phyloP scores from a whole-genome alignment of 2,797 vertebrate species.

The Hypotaenidia okinawae region DNA sequence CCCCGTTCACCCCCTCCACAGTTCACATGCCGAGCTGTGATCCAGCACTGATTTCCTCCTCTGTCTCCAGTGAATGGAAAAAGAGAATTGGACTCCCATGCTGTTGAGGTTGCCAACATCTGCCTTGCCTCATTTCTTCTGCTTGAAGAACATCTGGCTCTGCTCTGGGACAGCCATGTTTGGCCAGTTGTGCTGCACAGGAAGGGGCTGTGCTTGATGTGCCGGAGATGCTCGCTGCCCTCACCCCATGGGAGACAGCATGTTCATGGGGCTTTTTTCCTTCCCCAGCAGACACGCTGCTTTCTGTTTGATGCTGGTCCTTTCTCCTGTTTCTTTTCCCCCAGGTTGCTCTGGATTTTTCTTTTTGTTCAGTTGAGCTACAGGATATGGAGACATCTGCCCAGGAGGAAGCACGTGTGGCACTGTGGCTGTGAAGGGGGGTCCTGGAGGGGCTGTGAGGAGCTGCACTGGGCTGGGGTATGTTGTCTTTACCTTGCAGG shows the following conservation, averaged over 20 bases:
- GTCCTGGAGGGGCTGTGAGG: neutral
- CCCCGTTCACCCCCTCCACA: neutral
- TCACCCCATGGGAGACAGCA: accelerated
- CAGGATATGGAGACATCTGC: neutral
- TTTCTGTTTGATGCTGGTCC: neutral
- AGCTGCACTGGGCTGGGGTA: neutral
- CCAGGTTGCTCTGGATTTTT: neutral
- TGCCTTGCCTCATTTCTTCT: constrained; percentile 3
- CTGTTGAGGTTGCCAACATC: neutral
- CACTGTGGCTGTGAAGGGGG: neutral
- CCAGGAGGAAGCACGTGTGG: accelerated
- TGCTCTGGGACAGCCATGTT: neutral
- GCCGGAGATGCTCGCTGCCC: neutral
- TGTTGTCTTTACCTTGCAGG: accelerated
- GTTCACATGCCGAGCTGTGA: neutral
- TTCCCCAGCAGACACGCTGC: neutral
- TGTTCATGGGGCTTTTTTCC: accelerated
- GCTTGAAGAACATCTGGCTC: constrained; percentile 8
- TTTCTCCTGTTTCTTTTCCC: neutral
- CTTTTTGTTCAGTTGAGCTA: neutral
- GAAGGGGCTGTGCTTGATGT: neutral
- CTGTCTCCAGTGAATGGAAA: neutral
- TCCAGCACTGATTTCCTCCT: neutral
- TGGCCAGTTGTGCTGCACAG: neutral
- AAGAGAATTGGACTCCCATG: neutral